Evolutionary conservation across 2,797 vertebrate species (phyloP).

Genomic region (Anabacerthia variegaticeps): DNA sequence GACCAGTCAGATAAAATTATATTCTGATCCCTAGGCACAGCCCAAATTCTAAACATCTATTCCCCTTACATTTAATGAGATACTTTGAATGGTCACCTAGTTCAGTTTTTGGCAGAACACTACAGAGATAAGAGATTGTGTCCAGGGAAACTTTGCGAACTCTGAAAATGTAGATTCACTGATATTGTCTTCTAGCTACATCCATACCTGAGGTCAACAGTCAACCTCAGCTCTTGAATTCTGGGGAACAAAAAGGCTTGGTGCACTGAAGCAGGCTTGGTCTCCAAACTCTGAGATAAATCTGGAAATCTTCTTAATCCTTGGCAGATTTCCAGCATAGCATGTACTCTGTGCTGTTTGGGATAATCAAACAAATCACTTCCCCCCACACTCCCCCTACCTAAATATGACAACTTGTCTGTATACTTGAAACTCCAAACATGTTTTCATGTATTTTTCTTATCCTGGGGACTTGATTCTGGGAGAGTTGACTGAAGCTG

Average conservation of each 20-base stretch:
- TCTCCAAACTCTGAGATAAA: neutral
- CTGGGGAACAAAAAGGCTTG: neutral
- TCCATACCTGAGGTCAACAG: neutral
- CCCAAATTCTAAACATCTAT: neutral
- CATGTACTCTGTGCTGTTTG: neutral
- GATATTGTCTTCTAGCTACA: neutral
- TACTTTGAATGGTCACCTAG: neutral
- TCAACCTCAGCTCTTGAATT: neutral
- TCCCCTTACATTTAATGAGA: neutral
- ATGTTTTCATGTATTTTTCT: neutral
- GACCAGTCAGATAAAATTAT: neutral
- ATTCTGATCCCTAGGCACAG: neutral
- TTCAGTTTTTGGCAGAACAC: neutral
- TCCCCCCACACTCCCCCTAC: fast-evolving
- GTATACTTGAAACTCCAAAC: neutral
- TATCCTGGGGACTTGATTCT: neutral
- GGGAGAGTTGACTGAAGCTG: neutral
- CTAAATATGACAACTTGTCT: neutral
- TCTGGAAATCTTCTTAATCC: neutral
- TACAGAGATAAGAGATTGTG: neutral
- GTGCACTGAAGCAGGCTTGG: neutral
- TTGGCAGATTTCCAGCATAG: neutral
- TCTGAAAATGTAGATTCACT: neutral
- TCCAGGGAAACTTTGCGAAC: neutral
- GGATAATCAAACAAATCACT: neutral